A percentile compares a stretch with the other conserved stretches of the same genome.
Conservation (phyloP, 2,113 vertebrate genomes). For the Puma concolor region DNA sequence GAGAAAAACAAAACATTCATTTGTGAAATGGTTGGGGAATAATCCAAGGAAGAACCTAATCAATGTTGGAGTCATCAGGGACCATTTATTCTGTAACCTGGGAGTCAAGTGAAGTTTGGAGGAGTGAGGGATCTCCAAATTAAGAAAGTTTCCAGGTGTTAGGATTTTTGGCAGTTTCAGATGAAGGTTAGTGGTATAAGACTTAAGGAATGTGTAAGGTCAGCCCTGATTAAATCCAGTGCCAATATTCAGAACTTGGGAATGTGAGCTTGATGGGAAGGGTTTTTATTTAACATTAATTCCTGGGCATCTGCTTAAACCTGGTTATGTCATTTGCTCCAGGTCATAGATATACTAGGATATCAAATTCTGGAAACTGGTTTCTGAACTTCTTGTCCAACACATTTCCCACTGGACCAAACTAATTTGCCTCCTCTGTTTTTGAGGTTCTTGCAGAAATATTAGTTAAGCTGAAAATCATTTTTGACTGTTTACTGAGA, state of each 20-base stretch:
- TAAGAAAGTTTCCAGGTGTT: not conserved
- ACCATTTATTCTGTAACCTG: not conserved
- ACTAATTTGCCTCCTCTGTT: not conserved
- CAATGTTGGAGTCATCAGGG: not conserved
- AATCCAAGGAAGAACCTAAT: not conserved
- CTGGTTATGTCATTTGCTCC: not conserved
- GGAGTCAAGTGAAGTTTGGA: not conserved
- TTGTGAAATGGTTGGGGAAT: not conserved
- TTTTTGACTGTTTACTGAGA: not conserved
- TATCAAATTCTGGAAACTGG: not conserved
- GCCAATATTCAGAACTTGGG: not conserved
- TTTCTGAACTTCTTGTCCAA: not conserved
- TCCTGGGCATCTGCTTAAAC: not conserved
- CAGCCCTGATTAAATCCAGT: not conserved
- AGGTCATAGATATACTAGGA: not conserved
- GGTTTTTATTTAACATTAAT: not conserved
- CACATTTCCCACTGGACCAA: not conserved
- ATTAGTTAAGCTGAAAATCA: not conserved
- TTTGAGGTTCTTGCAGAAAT: conserved; percentile 47
- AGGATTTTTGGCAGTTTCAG: not conserved
- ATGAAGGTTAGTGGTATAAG: not conserved
- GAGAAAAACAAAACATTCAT: not conserved
- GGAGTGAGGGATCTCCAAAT: not conserved
- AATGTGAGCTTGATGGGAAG: not conserved
- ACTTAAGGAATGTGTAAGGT: not conserved